Base-by-base conservation (phyloP, 2,888 invertebrate genomes). In the Mamestra brassicae region DNA sequence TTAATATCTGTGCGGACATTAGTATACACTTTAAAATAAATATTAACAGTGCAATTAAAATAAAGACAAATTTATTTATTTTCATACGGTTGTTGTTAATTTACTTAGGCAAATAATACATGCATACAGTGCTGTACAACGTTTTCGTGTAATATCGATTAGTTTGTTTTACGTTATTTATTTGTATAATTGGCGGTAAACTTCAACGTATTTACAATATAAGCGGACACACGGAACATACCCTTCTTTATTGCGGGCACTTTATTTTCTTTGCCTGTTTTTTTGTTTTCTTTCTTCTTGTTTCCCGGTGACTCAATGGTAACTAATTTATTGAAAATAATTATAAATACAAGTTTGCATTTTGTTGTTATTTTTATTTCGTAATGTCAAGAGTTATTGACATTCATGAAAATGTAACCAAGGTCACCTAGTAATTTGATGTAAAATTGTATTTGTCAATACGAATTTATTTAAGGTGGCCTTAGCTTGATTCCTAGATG, bases 211-310 rank as follows among this genome's bases (percentile, higher is more conserved):
- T 88, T 76, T 85, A 78, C 84, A 79, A 36, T 80, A 26, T 82
- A 89, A 90, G 89, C 90, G 81, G 85, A 90, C 86, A 75, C 86
- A 74, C 81, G 67, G 69, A 85, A 96, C 96, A 90, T 96, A 96
- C 96, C 96, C 95, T 94, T 96, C 83, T 94, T 96, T 76, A 86
- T 84, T 57, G 92, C 87, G 77, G 94, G 93, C 81, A 90, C 85
- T 93, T 92, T 94, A 85, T 94, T 96, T 85, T 96, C 96, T 91
- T 96, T 96, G 76, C 94, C 95, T 38, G 90, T 68, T 84, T 94
- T 96, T 95, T 95, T 96, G 70, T 34, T 90, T 84, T 95, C 95
- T 89, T 93, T 95, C 93, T 95, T 95, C 95, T 94, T 95, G 77
- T 74, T 90, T 78, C 87, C 89, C 77, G 94, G 84, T 74, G 90